Evolutionary conservation across 2,113 vertebrate genomes (phyloP).

Genomic region (Sylvietta virens): DNA sequence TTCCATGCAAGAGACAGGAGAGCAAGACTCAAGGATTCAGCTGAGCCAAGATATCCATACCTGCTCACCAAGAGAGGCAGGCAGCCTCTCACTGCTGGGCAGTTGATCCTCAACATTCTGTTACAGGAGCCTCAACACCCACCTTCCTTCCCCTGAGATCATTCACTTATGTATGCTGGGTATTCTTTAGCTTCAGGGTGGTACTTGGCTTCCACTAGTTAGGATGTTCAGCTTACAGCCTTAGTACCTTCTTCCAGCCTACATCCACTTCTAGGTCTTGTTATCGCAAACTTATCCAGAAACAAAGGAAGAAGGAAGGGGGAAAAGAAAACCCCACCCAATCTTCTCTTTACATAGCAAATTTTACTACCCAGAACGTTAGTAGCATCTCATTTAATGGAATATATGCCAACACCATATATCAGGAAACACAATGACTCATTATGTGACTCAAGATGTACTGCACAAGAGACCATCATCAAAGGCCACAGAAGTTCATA

Average conservation of each 20-base stretch:
- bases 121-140: not conserved
- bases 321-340: rapidly evolving
- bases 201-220: not conserved
- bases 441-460: not conserved
- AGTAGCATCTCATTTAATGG: not conserved
- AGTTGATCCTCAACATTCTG: not conserved
- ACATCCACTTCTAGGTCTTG: not conserved
- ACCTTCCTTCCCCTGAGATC: not conserved
- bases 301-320: not conserved
- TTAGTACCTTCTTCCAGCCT: not conserved
- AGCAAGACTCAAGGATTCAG: not conserved
- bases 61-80: rapidly evolving
- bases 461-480: not conserved
- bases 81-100: not conserved
- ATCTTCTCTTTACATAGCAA: not conserved
- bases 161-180: not conserved
- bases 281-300: not conserved
- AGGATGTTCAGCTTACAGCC: not conserved
- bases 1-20: not conserved
- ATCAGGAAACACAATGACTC: not conserved
- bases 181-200: not conserved
- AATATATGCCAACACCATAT: not conserved
- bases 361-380: not conserved
- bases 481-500: not conserved
- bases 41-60: not conserved